phyloP scores from a whole-genome alignment of 2,888 invertebrate species.

The Ophioninae sp. region DNA sequence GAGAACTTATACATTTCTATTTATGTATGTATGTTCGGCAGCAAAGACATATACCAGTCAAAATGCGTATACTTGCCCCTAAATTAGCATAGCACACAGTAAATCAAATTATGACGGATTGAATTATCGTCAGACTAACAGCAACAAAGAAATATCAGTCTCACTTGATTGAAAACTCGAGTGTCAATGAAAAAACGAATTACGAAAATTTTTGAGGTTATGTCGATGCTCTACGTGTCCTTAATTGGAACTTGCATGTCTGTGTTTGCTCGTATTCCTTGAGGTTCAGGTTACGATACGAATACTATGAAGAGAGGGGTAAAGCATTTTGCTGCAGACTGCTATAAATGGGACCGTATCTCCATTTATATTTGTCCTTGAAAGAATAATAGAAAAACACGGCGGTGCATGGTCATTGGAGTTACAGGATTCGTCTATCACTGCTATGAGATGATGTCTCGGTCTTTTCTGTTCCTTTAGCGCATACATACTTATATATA shows the following conservation, averaged over 20 bases:
- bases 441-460: slow-evolving; percentile 27
- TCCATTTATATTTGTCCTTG: slow-evolving; percentile 58
- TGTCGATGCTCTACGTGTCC: slow-evolving; percentile 2
- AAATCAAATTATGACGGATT: too few species aligned
- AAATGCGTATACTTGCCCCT: too few species aligned
- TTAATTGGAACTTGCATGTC: slow-evolving; percentile 4
- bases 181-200: too few species aligned
- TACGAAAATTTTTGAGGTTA: too few species aligned
- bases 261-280: slow-evolving; percentile 25
- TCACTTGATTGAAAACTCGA: too few species aligned
- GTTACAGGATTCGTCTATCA: slow-evolving; percentile 44
- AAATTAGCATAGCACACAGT: too few species aligned
- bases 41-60: too few species aligned
- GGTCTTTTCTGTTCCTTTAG: slow-evolving; percentile 22
- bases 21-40: too few species aligned
- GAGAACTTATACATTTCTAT: too few species aligned
- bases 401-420: slow-evolving; percentile 39
- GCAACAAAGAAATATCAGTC: too few species aligned
- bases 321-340: slow-evolving; percentile 34
- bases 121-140: too few species aligned
- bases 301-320: slow-evolving; percentile 10
- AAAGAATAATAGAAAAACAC: slow-evolving; percentile 47
- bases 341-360: not conserved
- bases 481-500: slow-evolving; percentile 13
- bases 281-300: slow-evolving; percentile 23